Conservation (phyloP, 2,888 invertebrate species). For the Conops quadrifasciatus region DNA sequence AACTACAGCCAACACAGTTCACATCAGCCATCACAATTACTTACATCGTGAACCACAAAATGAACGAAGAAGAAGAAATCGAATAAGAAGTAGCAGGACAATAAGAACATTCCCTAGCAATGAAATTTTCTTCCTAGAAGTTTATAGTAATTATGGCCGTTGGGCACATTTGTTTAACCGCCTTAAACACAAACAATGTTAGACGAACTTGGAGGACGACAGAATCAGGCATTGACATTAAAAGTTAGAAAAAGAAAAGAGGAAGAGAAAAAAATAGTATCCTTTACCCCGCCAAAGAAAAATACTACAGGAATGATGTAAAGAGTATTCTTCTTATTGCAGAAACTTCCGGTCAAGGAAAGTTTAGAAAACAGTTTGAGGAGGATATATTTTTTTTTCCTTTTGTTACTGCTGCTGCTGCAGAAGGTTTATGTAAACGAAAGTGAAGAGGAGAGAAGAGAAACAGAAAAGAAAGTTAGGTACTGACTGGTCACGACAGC, state of each 20-base stretch:
- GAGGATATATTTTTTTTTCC: constrained; percentile 10
- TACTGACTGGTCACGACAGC: constrained; percentile 19
- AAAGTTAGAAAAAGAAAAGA: background rate
- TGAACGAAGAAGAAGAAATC: no score
- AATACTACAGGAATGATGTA: background rate
- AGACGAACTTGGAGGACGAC: background rate
- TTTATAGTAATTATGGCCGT: no score
- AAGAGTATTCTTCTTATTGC: constrained; percentile 17
- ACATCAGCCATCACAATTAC: no score
- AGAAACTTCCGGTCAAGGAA: constrained; percentile 27
- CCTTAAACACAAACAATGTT: no score
- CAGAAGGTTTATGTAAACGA: background rate
- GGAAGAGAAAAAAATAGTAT: background rate
- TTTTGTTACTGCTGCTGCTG: background rate
- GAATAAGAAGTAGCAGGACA: no score
- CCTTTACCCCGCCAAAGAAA: background rate
- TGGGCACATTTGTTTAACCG: no score
- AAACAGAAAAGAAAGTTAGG: background rate
- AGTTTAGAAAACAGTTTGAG: constrained; percentile 22
- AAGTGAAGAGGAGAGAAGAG: background rate
- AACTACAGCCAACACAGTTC: no score
- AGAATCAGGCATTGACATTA: constrained; percentile 25
- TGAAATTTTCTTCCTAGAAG: no score
- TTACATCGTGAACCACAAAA: no score
- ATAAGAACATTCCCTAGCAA: no score